phyloP scores from a whole-genome alignment of 1,140 invertebrate species.

The Drosophila bocqueti region DNA sequence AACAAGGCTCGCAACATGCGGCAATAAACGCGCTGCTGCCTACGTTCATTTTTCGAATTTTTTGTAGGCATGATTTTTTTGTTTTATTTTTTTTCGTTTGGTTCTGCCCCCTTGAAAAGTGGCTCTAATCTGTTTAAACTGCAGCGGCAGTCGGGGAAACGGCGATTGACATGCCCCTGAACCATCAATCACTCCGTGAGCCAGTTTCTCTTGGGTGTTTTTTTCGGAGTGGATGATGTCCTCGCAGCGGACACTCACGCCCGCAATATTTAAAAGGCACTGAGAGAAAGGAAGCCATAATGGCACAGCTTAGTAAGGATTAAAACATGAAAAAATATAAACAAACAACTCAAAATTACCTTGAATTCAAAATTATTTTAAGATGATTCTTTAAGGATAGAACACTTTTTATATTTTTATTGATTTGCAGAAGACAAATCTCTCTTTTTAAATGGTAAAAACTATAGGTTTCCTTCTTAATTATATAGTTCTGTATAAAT shows the following conservation, averaged over 20 bases:
- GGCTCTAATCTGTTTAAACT: conserved; percentile 83
- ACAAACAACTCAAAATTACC: no score
- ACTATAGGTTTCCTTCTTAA: accelerated
- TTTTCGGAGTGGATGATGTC: conserved; percentile 16
- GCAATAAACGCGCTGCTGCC: conserved; percentile 65
- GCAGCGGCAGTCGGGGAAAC: conserved; percentile 54
- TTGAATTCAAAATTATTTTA: no score
- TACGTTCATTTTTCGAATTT: conserved; percentile 6
- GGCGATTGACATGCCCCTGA: conserved; percentile 77
- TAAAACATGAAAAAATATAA: no score
- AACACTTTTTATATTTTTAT: background rate
- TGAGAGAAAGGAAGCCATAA: background rate
- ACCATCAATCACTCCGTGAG: conserved; percentile 76
- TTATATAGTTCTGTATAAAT: background rate
- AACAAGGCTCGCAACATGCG: conserved; percentile 70
- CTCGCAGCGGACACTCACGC: conserved; percentile 51
- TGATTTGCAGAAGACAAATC: background rate
- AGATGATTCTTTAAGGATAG: background rate
- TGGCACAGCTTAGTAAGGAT: no score
- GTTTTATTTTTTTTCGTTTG: background rate
- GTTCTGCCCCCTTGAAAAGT: conserved; percentile 54
- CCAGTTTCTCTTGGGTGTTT: background rate
- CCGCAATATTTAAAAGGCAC: conserved; percentile 7
- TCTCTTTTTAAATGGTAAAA: background rate
- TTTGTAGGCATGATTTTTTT: conserved; percentile 1